Conservation (phyloP, 1,140 invertebrate species). For the Conus betulinus region DNA sequence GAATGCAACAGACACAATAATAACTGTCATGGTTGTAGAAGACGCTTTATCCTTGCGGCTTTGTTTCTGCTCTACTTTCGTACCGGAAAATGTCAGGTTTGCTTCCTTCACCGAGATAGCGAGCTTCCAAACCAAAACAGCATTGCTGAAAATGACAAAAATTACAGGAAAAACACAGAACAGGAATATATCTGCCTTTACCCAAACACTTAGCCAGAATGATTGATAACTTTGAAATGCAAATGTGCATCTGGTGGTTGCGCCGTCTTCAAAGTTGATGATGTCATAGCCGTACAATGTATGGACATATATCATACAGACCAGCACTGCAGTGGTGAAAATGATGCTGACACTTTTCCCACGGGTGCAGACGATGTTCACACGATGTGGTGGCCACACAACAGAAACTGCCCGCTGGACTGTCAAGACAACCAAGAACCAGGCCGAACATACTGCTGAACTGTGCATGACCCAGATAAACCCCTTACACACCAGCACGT, state of each 20-base stretch:
- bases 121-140: not conserved
- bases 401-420: not conserved
- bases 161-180: not conserved
- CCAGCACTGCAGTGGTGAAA: not conserved
- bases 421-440: conserved; percentile 9
- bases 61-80: not conserved
- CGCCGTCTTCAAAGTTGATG: not conserved
- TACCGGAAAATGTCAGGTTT: not conserved
- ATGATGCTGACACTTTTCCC: not conserved
- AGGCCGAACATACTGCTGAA: not conserved
- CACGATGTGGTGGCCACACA: conserved; percentile 8
- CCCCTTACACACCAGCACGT: conserved; percentile 10
- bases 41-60: not conserved
- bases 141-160: not conserved
- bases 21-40: not conserved
- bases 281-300: conserved; percentile 8
- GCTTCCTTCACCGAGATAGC: not conserved
- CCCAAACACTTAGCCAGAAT: not conserved
- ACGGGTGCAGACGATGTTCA: not conserved
- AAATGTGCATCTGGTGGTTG: not conserved
- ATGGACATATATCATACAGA: not conserved
- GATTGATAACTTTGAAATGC: not conserved
- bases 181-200: not conserved
- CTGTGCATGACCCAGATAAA: conserved; percentile 5
- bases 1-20: not conserved